Percentiles rank a stretch among this genome's conserved stretches.
These are phyloP conservation scores for Lepidocyrtoides sp. DNA, from an alignment of 2,888 invertebrate genomes.

Conservation along the genomic window DNA sequence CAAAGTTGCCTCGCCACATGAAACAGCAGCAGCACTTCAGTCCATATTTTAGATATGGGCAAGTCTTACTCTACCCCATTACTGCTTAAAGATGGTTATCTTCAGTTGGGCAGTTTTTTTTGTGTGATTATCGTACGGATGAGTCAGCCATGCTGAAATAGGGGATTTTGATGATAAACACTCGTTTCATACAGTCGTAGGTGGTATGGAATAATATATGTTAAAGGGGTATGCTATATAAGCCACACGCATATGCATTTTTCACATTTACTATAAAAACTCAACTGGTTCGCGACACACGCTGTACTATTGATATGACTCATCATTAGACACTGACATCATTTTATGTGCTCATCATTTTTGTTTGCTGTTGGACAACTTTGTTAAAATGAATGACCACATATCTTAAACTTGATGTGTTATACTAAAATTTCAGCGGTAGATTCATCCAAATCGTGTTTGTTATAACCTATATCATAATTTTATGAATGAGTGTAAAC, in stretches of 20 bases:
- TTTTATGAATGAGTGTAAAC: slow-evolving; percentile 3
- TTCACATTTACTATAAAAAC: background rate
- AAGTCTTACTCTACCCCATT: background rate
- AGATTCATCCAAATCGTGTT: background rate
- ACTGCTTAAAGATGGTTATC: background rate
- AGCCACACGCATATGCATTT: background rate
- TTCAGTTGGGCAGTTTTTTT: background rate
- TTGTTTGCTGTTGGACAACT: slow-evolving; percentile 47
- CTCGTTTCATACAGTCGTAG: slow-evolving; percentile 12
- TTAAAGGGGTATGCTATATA: slow-evolving; percentile 40
- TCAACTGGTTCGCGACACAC: slow-evolving; percentile 26
- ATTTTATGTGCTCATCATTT: slow-evolving; percentile 41
- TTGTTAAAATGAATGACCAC: background rate
- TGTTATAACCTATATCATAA: background rate
- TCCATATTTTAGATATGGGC: background rate
- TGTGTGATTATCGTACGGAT: background rate
- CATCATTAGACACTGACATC: slow-evolving; percentile 45
- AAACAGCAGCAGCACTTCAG: no score
- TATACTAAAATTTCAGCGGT: background rate
- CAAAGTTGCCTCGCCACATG: no score
- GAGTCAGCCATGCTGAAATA: slow-evolving; percentile 33
- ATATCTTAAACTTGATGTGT: background rate
- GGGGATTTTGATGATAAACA: background rate
- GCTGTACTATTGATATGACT: slow-evolving; percentile 44
- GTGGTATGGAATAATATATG: slow-evolving; percentile 14